These are phyloP conservation scores for Chorisops tibialis DNA, from an alignment of 2,888 invertebrate species.

Conservation along the genomic window DNA sequence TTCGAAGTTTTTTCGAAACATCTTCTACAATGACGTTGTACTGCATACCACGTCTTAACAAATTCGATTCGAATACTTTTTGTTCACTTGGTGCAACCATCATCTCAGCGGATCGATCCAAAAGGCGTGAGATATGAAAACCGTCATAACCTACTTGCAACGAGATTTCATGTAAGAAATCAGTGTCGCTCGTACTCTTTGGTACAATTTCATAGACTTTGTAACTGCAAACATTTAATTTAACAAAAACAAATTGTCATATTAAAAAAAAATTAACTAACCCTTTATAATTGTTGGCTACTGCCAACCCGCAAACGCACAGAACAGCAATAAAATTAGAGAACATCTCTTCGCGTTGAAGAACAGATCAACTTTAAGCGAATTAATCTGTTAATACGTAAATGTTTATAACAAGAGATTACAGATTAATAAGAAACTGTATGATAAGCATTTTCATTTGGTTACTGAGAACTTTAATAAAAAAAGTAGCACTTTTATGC, in stretches of 20 bases:
- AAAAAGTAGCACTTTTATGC: too few species aligned
- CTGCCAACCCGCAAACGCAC: slow-evolving; percentile 9
- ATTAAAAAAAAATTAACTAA: not conserved
- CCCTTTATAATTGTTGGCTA: slow-evolving; percentile 3
- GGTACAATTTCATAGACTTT: slow-evolving; percentile 46
- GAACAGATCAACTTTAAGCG: not conserved
- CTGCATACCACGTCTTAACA: slow-evolving; percentile 37
- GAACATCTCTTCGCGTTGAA: not conserved
- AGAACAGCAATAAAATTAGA: not conserved
- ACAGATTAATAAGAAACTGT: too few species aligned
- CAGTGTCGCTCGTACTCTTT: slow-evolving; percentile 39
- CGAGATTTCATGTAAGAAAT: slow-evolving; percentile 40
- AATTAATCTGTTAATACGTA: too few species aligned
- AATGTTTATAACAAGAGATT: too few species aligned
- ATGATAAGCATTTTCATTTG: too few species aligned
- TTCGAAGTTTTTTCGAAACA: slow-evolving; percentile 38
- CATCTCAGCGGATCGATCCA: slow-evolving; percentile 41
- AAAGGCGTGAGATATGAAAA: slow-evolving; percentile 41
- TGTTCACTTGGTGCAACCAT: slow-evolving; percentile 46
- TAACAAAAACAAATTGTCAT: too few species aligned
- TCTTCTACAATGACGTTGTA: slow-evolving; percentile 40
- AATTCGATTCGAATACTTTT: slow-evolving; percentile 38
- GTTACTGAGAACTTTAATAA: too few species aligned
- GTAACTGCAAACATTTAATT: slow-evolving; percentile 38
- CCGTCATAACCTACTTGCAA: slow-evolving; percentile 42